Conservation (phyloP, 2,888 invertebrate genomes). For the Caenorhabditis zanzibari region DNA sequence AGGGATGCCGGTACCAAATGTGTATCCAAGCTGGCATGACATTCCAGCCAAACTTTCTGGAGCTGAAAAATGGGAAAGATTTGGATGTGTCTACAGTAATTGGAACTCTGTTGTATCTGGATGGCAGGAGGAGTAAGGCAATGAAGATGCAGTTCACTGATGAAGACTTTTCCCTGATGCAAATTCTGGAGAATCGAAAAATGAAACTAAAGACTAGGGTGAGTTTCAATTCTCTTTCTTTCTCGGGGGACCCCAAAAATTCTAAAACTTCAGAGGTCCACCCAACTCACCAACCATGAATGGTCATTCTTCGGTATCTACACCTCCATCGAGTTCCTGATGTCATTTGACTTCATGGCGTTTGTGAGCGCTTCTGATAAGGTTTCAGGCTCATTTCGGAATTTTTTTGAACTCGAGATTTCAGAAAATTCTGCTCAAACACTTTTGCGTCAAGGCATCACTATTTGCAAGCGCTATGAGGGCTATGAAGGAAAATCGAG, state of each 20-base stretch:
- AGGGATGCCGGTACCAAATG: constrained; percentile 32
- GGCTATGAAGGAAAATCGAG: constrained; percentile 30
- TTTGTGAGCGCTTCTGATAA: background rate
- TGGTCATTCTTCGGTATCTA: constrained; percentile 51
- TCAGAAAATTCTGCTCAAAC: constrained; percentile 18
- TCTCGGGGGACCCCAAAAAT: too few relatives aligned
- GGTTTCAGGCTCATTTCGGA: too few relatives aligned
- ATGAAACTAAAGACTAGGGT: constrained; percentile 34
- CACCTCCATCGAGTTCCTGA: constrained; percentile 39
- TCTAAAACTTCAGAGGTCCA: constrained; percentile 11
- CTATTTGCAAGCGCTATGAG: constrained; percentile 36
- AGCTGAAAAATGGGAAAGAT: constrained; percentile 12
- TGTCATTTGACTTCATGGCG: constrained; percentile 25
- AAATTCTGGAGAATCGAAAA: constrained; percentile 17
- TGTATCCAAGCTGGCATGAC: constrained; percentile 35
- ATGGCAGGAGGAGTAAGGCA: constrained; percentile 14
- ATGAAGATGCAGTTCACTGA: constrained; percentile 31
- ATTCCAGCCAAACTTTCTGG: constrained; percentile 13
- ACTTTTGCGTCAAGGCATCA: constrained; percentile 39
- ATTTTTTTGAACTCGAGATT: too few relatives aligned
- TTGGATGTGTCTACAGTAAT: background rate
- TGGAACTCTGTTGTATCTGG: constrained; percentile 4
- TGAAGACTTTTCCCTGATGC: constrained; percentile 19
- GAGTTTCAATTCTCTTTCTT: background rate
- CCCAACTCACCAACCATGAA: constrained; percentile 16